Evolutionary conservation across 1,140 invertebrate genomes (phyloP).

Genomic region (Drosophila simulans): DNA sequence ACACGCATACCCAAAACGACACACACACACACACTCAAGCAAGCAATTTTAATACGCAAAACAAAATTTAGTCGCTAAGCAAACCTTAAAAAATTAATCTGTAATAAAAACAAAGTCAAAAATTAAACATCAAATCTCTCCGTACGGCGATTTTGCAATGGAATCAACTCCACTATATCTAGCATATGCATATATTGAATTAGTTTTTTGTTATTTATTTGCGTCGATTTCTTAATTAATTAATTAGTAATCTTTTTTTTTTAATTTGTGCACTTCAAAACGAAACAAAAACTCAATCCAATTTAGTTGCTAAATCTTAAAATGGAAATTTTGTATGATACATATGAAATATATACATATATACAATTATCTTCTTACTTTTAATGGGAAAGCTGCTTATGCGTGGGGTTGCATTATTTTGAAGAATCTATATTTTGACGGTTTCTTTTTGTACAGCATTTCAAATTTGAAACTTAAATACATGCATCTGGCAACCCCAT

Average conservation of each 20-base stretch:
- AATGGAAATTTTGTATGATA: slow-evolving; percentile 75
- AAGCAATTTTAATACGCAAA: slow-evolving; percentile 75
- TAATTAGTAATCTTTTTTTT: slow-evolving; percentile 43
- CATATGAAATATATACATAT: slow-evolving; percentile 76
- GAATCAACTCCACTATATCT: slow-evolving; percentile 52
- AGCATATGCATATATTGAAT: slow-evolving; percentile 47
- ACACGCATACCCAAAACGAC: slow-evolving; percentile 22
- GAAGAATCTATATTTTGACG: too few species aligned
- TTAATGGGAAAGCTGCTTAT: background rate
- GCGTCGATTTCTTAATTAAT: slow-evolving; percentile 45
- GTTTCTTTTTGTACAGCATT: background rate
- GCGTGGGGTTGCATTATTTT: too few species aligned
- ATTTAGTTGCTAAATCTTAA: slow-evolving; percentile 69
- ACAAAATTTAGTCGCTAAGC: slow-evolving; percentile 53
- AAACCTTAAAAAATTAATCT: slow-evolving; percentile 44
- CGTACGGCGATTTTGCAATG: slow-evolving; percentile 45
- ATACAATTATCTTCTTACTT: slow-evolving; percentile 22
- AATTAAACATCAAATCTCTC: slow-evolving; percentile 22
- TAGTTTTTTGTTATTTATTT: slow-evolving; percentile 62
- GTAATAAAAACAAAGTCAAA: slow-evolving; percentile 32
- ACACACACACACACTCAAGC: slow-evolving; percentile 42
- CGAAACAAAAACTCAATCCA: slow-evolving; percentile 36
- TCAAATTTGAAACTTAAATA: background rate
- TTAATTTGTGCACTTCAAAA: slow-evolving; percentile 38
- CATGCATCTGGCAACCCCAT: background rate